Evolutionary conservation across 2,797 vertebrate species (phyloP).

Genomic region (Coccyzus lansbergi): DNA sequence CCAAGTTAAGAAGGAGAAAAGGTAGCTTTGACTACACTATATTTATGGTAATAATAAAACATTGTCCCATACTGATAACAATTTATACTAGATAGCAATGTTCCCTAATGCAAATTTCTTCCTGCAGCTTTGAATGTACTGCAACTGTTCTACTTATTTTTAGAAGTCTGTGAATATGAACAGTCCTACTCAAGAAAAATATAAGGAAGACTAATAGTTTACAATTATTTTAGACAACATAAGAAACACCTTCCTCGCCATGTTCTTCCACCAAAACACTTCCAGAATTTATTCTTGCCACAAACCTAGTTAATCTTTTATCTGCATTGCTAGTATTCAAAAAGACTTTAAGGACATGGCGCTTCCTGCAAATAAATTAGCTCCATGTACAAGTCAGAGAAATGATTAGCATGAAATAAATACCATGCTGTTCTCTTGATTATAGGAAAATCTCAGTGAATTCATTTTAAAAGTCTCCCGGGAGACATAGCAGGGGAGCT

Average conservation of each 20-base stretch:
- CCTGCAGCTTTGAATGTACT: neutral
- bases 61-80: neutral
- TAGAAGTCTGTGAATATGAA: neutral
- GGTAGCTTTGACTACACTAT: neutral
- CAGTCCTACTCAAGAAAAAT: neutral
- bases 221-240: neutral
- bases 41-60: neutral
- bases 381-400: conserved; percentile 35
- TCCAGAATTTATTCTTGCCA: neutral
- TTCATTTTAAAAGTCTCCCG: conserved; percentile 24
- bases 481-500: neutral
- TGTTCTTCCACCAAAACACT: neutral
- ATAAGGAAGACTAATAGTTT: neutral
- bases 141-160: neutral
- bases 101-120: neutral
- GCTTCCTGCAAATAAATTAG: conserved; percentile 50
- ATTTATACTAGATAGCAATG: neutral
- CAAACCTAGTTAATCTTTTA: neutral
- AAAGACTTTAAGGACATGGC: neutral
- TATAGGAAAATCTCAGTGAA: conserved; percentile 22
- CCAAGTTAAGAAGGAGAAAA: neutral
- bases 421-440: neutral
- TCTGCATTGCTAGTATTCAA: neutral
- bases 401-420: conserved; percentile 53
- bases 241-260: neutral